Conservation (phyloP, 2,113 vertebrate species). For the Ursus arctos region DNA sequence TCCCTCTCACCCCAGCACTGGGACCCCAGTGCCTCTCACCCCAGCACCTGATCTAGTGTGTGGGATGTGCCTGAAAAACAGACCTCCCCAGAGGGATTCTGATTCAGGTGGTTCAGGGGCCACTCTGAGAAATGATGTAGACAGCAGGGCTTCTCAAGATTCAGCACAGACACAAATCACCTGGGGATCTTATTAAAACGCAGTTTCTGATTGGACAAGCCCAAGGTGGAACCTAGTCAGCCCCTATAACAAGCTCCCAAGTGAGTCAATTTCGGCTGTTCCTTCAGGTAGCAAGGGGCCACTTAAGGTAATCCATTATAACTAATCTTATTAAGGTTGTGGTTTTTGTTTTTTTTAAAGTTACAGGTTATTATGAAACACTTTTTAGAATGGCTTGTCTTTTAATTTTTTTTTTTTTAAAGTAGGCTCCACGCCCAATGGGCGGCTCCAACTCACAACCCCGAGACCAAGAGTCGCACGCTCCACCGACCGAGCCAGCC, state of each 20-base stretch:
- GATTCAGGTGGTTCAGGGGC: not conserved
- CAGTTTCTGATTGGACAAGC: not conserved
- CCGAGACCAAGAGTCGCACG: not conserved
- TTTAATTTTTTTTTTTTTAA: not conserved
- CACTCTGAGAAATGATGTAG: not conserved
- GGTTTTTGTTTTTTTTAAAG: not conserved
- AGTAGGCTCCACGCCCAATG: not conserved
- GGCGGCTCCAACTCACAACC: not conserved
- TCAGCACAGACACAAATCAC: accelerated
- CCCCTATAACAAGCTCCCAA: slow-evolving; percentile 18
- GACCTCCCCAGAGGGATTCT: not conserved
- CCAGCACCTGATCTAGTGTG: not conserved
- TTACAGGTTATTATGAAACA: not conserved
- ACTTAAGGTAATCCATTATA: slow-evolving; percentile 15
- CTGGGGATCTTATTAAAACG: slow-evolving; percentile 51
- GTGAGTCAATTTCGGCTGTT: not conserved
- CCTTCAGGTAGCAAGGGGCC: not conserved
- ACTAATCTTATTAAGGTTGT: not conserved
- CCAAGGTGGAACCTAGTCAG: not conserved
- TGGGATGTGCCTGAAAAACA: not conserved
- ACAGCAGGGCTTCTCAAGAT: not conserved
- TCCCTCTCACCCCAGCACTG: not conserved
- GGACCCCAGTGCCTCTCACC: not conserved
- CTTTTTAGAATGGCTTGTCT: not conserved
- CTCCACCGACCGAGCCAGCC: not conserved